These are phyloP conservation scores for Stenodera caucasica DNA, from an alignment of 2,888 invertebrate species.

Conservation along the genomic window DNA sequence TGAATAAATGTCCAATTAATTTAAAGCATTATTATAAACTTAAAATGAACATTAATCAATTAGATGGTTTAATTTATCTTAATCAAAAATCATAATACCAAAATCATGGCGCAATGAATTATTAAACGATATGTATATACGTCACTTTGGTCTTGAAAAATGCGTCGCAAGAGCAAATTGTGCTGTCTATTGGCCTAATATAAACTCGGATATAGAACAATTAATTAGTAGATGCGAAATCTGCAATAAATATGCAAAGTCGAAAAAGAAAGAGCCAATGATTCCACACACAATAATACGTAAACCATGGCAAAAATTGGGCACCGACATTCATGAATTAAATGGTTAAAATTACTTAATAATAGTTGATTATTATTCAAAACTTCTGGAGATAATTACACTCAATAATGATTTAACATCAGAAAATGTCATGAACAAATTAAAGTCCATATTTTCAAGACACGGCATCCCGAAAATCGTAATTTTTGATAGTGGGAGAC, in stretches of 20 bases:
- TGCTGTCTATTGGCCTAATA: conserved; percentile 21
- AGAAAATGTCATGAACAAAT: conserved; percentile 16
- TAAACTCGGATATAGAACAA: conserved; percentile 13
- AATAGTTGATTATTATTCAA: conserved; percentile 22
- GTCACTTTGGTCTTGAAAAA: conserved; percentile 19
- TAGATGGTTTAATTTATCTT: conserved; percentile 29
- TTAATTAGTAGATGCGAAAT: conserved; percentile 8
- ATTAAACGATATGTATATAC: conserved; percentile 13
- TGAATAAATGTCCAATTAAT: conserved; percentile 17
- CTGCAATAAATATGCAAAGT: conserved; percentile 12
- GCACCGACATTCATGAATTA: conserved; percentile 15
- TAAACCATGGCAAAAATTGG: conserved; percentile 19
- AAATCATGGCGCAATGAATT: conserved; percentile 7
- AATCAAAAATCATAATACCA: conserved; percentile 27
- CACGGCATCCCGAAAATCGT: conserved; percentile 26
- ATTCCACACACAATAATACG: too few species aligned
- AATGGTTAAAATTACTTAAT: conserved; percentile 11
- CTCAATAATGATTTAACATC: conserved; percentile 14
- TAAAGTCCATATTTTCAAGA: conserved; percentile 25
- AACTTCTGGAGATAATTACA: conserved; percentile 14
- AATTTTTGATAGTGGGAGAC: conserved; percentile 23
- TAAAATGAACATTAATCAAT: conserved; percentile 19
- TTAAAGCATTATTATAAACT: conserved; percentile 24
- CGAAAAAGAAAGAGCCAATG: conserved; percentile 6
- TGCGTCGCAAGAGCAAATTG: conserved; percentile 7